Conservation (phyloP, 2,888 invertebrate genomes). For the Agriopis leucophaearia region DNA sequence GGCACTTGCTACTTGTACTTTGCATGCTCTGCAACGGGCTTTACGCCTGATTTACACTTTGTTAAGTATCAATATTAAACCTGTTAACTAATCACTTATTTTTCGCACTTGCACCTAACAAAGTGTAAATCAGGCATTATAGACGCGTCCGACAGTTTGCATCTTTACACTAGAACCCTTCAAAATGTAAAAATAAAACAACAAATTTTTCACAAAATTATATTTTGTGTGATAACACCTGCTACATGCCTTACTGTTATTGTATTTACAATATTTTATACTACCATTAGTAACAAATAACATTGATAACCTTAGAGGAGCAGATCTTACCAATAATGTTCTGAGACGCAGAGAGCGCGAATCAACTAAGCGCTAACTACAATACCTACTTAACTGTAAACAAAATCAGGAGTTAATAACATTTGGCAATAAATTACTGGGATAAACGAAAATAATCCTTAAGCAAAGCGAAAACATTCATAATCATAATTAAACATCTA, state of each 20-base stretch:
- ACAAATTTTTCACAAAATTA: conserved; percentile 84
- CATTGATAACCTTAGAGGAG: conserved; percentile 85
- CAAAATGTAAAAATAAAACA: conserved; percentile 61
- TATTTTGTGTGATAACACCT: conserved; percentile 87
- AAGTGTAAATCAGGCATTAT: too few relatives aligned
- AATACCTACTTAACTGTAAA: conserved; percentile 68
- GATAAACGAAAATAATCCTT: conserved; percentile 80
- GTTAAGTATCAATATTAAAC: too few relatives aligned
- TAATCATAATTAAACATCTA: conserved; percentile 64
- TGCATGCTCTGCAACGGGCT: too few relatives aligned
- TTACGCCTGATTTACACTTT: too few relatives aligned
- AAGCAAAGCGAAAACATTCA: conserved; percentile 72
- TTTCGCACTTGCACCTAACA: too few relatives aligned
- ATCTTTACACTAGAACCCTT: too few relatives aligned
- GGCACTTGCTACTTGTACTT: too few relatives aligned
- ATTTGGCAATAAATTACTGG: conserved; percentile 86
- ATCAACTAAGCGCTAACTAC: conserved; percentile 60
- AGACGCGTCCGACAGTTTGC: too few relatives aligned
- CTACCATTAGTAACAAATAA: conserved; percentile 87
- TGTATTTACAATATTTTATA: conserved; percentile 85
- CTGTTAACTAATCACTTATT: too few relatives aligned
- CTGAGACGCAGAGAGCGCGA: conserved; percentile 43
- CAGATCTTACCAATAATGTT: conserved; percentile 82
- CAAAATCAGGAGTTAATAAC: conserved; percentile 80
- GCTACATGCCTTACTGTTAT: conserved; percentile 85